Conservation (phyloP, 2,888 invertebrate genomes). For the Athalia rosae region DNA sequence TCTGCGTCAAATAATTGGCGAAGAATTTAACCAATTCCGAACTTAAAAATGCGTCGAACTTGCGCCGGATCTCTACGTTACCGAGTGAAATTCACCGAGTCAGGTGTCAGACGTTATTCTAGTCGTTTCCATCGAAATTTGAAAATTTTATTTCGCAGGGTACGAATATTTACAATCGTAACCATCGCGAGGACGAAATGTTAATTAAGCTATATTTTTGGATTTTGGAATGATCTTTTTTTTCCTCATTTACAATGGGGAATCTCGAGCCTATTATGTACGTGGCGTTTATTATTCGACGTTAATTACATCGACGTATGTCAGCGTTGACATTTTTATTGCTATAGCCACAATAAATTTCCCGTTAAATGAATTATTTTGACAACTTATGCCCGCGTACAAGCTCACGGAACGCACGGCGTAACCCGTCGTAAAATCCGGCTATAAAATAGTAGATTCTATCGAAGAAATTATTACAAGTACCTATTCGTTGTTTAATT, state of each 20-base stretch:
- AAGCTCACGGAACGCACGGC: slow-evolving; percentile 26
- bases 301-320: neutral
- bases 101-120: no score
- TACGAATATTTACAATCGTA: no score
- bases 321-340: slow-evolving; percentile 4
- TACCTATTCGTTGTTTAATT: slow-evolving; percentile 7
- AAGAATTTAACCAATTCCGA: slow-evolving; percentile 65
- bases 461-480: neutral
- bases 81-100: slow-evolving; percentile 59
- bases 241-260: no score
- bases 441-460: slow-evolving; percentile 8
- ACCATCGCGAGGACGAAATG: no score
- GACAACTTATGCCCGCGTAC: neutral
- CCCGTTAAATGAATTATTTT: slow-evolving; percentile 14
- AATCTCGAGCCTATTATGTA: no score
- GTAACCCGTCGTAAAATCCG: slow-evolving; percentile 23
- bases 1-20: slow-evolving; percentile 58
- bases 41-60: slow-evolving; percentile 61
- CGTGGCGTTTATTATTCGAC: neutral
- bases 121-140: no score
- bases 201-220: no score
- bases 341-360: neutral
- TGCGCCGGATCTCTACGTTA: slow-evolving; percentile 65
- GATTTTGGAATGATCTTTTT: no score
- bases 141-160: no score